Base-by-base conservation (phyloP, 2,888 invertebrate genomes). In the Micropterix aruncella region DNA sequence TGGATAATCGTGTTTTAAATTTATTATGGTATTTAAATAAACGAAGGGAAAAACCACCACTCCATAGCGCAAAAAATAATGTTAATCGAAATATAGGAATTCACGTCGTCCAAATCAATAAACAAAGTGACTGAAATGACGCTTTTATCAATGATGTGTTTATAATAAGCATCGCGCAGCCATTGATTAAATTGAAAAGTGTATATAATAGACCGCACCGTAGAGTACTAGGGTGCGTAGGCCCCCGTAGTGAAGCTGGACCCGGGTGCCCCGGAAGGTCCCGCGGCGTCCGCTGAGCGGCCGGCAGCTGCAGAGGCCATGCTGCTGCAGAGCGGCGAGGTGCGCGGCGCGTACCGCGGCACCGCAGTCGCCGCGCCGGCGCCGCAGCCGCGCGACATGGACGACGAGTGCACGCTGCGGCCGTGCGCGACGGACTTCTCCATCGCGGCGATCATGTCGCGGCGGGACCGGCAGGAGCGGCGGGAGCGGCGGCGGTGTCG, bases 361-460 rank as follows among this genome's bases (percentile, higher is more conserved):
- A 54, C 49, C 52, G 57, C 57, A 59, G 62, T 60, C 65, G 60
- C 66, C 54, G 52, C 65, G 63, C 60, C 69, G 60, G 62, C 65
- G 65, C 59, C 60, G 66, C 73, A 62, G 63, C 70, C 63, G 63
- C 63, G 57, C 56, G 66, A 63, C 55, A 74, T 74, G 74, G 79
- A 77, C 61, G 78, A 77, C 59, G 78, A 79, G 56, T 80, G 79
- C 62, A 80, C 80, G 50, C 78, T 76, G 62, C 66, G 82, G 60
- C 82, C 84, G 54, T 83, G 85, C 71, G 90, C 91, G 65, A 93
- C 93, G 52, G 93, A 94, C 74, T 94, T 94, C 75, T 91, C 91
- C 66, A 93, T 93, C 58, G 92, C 91, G 50, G 92, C 92, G 57
- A 92, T 94, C 63, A 93, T 94, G 83, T 81, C 84, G 61, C 74